Percentiles rank a stretch among this genome's conserved stretches.
phyloP scores from a whole-genome alignment of 2,888 invertebrate species.

The Tetragonula carbonaria region DNA sequence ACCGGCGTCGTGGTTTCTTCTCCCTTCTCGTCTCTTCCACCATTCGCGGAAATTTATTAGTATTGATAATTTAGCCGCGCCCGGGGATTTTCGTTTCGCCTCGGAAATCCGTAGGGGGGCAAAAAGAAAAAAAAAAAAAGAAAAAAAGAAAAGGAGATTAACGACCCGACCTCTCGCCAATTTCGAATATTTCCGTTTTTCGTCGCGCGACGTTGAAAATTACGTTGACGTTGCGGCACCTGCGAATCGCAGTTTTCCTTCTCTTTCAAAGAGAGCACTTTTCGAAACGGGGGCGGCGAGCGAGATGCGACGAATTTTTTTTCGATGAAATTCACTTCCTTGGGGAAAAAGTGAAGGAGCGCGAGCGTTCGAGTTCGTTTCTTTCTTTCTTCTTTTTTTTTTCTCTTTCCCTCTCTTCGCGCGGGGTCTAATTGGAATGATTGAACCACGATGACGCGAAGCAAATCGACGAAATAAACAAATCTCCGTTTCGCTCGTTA shows the following conservation, averaged over 20 bases:
- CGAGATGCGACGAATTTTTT: too few species aligned
- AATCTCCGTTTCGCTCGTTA: background rate
- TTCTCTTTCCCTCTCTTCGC: too few species aligned
- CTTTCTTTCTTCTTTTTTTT: too few species aligned
- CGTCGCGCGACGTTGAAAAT: background rate
- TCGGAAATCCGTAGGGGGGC: background rate
- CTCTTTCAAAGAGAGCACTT: too few species aligned
- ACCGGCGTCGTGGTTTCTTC: conserved; percentile 24
- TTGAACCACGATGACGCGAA: too few species aligned
- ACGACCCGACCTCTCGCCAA: background rate
- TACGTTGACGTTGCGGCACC: background rate
- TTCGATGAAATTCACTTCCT: too few species aligned
- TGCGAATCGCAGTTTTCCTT: too few species aligned
- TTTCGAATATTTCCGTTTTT: background rate
- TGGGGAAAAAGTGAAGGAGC: too few species aligned
- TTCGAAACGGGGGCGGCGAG: too few species aligned
- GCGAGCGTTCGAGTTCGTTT: too few species aligned
- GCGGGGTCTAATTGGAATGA: too few species aligned
- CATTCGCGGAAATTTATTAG: background rate
- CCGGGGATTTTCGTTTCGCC: conserved; percentile 1
- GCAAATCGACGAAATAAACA: background rate
- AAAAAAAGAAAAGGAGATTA: background rate
- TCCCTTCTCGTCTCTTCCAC: background rate
- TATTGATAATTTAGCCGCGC: conserved; percentile 43
- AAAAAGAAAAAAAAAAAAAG: too few species aligned